phyloP scores from a whole-genome alignment of 2,113 vertebrate genomes.

The Corvus cornix region DNA sequence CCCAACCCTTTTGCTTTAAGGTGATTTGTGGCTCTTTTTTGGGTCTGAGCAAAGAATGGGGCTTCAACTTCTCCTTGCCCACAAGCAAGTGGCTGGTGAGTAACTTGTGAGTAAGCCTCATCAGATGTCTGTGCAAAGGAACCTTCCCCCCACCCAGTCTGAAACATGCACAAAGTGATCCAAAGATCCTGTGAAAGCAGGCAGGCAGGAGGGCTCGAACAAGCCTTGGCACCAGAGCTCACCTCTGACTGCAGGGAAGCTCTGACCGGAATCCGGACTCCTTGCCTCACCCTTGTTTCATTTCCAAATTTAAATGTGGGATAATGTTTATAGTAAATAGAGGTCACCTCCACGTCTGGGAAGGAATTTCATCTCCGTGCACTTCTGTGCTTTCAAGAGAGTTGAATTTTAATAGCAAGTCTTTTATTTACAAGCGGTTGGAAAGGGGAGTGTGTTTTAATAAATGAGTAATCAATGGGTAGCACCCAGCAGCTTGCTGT shows the following conservation, averaged over 20 bases:
- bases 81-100: constrained; percentile 31
- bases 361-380: neutral
- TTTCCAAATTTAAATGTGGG: constrained; percentile 30
- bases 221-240: neutral
- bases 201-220: neutral
- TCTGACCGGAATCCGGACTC: neutral
- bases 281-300: neutral
- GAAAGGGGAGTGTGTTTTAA: neutral
- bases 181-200: neutral
- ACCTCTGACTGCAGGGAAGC: neutral
- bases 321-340: constrained; percentile 8
- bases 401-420: neutral
- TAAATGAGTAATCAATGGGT: constrained; percentile 7
- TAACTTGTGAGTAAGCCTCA: constrained; percentile 61
- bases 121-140: constrained; percentile 25
- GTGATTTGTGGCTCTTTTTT: neutral
- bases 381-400: neutral
- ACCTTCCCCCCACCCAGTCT: constrained; percentile 19
- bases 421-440: neutral
- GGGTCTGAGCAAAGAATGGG: neutral
- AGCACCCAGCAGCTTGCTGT: neutral
- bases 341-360: neutral
- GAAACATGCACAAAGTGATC: neutral
- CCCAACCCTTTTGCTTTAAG: neutral
- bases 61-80: constrained; percentile 28